Conservation (phyloP, 1,140 invertebrate genomes). For the Drosophila trapezifrons region DNA sequence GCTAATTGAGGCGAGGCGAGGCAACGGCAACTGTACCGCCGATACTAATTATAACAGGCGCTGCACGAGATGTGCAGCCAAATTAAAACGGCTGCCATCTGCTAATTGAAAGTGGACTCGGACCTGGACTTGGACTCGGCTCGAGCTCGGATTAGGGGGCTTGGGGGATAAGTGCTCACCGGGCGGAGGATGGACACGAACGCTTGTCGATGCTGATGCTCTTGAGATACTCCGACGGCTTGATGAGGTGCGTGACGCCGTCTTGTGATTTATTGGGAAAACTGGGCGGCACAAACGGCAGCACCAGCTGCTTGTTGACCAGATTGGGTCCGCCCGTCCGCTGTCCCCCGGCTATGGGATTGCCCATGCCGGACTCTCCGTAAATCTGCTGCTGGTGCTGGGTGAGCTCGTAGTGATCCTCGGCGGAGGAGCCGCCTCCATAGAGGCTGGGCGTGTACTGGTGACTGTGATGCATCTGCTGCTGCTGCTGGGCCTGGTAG, state of each 20-base stretch:
- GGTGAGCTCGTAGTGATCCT: slow-evolving; percentile 75
- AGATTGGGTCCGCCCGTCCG: slow-evolving; percentile 86
- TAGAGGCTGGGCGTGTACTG: slow-evolving; percentile 56
- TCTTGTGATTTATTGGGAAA: slow-evolving; percentile 89
- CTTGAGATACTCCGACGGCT: slow-evolving; percentile 95
- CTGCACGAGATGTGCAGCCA: slow-evolving; percentile 68
- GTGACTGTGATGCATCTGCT: slow-evolving; percentile 48
- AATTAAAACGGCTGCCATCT: slow-evolving; percentile 53
- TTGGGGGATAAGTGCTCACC: slow-evolving; percentile 66
- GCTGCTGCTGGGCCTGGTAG: slow-evolving; percentile 31
- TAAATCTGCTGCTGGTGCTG: slow-evolving; percentile 63
- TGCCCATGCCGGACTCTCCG: slow-evolving; percentile 35
- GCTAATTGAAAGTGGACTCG: slow-evolving; percentile 36
- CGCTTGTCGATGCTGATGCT: slow-evolving; percentile 89
- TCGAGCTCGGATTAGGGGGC: neutral
- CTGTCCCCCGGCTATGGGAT: slow-evolving; percentile 25
- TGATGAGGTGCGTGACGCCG: slow-evolving; percentile 91
- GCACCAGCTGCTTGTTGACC: slow-evolving; percentile 92
- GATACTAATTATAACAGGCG: slow-evolving; percentile 67
- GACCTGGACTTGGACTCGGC: neutral
- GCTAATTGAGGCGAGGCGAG: slow-evolving; percentile 68
- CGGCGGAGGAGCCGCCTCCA: slow-evolving; percentile 64
- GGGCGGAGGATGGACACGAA: slow-evolving; percentile 85
- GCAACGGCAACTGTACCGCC: slow-evolving; percentile 64
- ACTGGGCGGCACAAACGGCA: slow-evolving; percentile 94